Conservation (phyloP, 2,797 vertebrate genomes). For the Hirundo rustica region DNA sequence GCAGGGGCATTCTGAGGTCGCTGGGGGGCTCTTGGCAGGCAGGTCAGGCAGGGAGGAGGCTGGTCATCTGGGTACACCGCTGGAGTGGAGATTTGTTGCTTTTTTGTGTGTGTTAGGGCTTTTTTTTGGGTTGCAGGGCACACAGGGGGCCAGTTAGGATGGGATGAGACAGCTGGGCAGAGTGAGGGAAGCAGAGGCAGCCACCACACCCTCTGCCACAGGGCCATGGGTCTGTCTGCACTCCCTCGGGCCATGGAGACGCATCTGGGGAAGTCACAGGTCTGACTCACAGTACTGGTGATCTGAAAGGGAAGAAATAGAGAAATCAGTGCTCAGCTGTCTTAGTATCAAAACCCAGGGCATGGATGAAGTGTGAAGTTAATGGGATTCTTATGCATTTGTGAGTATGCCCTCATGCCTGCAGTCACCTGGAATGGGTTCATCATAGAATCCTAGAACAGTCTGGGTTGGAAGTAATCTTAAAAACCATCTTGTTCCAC, state of each 20-base stretch:
- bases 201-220: not conserved
- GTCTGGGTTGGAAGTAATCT: not conserved
- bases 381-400: not conserved
- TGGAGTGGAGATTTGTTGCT: not conserved
- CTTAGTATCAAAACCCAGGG: not conserved
- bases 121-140: not conserved
- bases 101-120: not conserved
- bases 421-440: not conserved
- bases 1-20: rapidly evolving
- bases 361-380: rapidly evolving
- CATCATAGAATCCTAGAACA: not conserved
- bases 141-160: not conserved
- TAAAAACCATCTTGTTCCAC: not conserved
- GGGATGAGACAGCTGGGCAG: not conserved
- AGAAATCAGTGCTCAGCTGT: not conserved
- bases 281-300: conserved; percentile 81
- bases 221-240: not conserved
- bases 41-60: not conserved
- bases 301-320: conserved; percentile 73
- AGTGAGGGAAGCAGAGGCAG: not conserved
- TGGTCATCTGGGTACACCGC: rapidly evolving
- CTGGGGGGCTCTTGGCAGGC: not conserved
- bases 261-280: conserved; percentile 80
- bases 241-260: not conserved
- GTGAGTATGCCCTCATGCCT: not conserved